Percentiles rank a stretch among this genome's conserved stretches.
These are phyloP conservation scores for Cryptocephalus primarius DNA, from an alignment of 2,888 invertebrate genomes.

Conservation along the genomic window DNA sequence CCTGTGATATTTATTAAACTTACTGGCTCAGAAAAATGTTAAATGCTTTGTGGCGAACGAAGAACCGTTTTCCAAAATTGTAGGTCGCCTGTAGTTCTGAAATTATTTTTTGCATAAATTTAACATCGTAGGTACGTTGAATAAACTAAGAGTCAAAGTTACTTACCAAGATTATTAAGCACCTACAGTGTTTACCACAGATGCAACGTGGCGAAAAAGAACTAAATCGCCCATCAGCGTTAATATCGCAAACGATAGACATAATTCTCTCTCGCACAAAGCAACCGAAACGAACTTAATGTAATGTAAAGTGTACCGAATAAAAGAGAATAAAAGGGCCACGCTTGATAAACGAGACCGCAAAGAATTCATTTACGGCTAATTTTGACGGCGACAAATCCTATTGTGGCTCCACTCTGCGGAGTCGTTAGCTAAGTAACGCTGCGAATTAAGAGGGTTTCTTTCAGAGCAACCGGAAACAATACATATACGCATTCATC, in stretches of 20 bases:
- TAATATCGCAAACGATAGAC: conserved; percentile 4
- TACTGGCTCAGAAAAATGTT: too few relatives aligned
- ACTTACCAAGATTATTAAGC: too few relatives aligned
- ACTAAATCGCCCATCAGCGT: background rate
- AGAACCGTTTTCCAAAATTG: too few relatives aligned
- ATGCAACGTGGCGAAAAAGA: too few relatives aligned
- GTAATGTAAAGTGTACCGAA: conserved; percentile 28
- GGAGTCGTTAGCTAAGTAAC: conserved; percentile 38
- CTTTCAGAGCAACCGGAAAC: conserved; percentile 37
- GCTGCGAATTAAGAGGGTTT: conserved; percentile 38
- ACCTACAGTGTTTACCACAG: too few relatives aligned
- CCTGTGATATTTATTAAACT: too few relatives aligned
- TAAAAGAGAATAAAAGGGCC: conserved; percentile 27
- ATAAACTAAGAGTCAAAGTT: too few relatives aligned
- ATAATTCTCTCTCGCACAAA: conserved; percentile 10
- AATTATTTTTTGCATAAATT: too few relatives aligned
- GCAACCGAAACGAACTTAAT: conserved; percentile 25
- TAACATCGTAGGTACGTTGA: too few relatives aligned
- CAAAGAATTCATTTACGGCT: conserved; percentile 35
- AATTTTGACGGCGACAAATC: conserved; percentile 34
- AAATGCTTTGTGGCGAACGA: too few relatives aligned
- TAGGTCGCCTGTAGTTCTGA: too few relatives aligned
- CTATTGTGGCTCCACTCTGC: conserved; percentile 29
- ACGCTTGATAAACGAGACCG: conserved; percentile 31
- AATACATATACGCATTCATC: conserved; percentile 40